These are phyloP conservation scores for Scaptomyza graminum DNA, from an alignment of 1,140 invertebrate genomes.

Conservation along the genomic window DNA sequence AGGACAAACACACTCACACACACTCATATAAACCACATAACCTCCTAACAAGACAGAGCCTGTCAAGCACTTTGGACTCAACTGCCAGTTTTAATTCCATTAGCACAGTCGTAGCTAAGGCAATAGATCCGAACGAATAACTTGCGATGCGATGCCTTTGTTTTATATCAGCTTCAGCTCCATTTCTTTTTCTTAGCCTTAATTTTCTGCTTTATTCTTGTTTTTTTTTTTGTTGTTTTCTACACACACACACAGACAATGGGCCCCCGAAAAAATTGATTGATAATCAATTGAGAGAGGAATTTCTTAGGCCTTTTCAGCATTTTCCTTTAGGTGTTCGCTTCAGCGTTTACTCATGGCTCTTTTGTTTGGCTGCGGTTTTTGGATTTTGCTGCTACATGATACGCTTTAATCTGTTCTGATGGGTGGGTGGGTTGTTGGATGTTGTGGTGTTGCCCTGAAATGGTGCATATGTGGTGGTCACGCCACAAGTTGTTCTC, in stretches of 20 bases:
- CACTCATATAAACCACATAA: conserved; percentile 8
- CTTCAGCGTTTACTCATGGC: neutral
- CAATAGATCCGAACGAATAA: conserved; percentile 12
- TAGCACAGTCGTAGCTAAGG: conserved; percentile 37
- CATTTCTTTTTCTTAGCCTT: conserved; percentile 17
- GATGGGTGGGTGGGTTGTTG: neutral
- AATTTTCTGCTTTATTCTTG: conserved; percentile 18
- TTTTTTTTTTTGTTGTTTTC: conserved; percentile 10
- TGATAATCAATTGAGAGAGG: conserved; percentile 83
- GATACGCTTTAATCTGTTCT: conserved; percentile 76
- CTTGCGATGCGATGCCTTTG: conserved; percentile 20
- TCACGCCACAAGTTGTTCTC: conserved; percentile 68
- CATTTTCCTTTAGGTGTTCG: neutral
- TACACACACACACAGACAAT: conserved; percentile 17
- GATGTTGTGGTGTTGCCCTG: conserved; percentile 35
- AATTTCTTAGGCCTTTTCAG: conserved; percentile 57
- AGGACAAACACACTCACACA: neutral
- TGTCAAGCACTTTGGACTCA: conserved; percentile 66
- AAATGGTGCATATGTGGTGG: conserved; percentile 29
- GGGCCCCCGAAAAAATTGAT: conserved; percentile 63
- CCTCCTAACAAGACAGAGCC: conserved; percentile 40
- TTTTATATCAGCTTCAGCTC: conserved; percentile 21
- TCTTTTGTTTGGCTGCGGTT: conserved; percentile 68
- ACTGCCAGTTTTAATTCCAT: conserved; percentile 82
- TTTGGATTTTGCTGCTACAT: conserved; percentile 75